A percentile compares a stretch with the other conserved stretches of the same genome.
These are phyloP conservation scores for Symphodus melops DNA, from an alignment of 2,113 vertebrate species.

Conservation along the genomic window DNA sequence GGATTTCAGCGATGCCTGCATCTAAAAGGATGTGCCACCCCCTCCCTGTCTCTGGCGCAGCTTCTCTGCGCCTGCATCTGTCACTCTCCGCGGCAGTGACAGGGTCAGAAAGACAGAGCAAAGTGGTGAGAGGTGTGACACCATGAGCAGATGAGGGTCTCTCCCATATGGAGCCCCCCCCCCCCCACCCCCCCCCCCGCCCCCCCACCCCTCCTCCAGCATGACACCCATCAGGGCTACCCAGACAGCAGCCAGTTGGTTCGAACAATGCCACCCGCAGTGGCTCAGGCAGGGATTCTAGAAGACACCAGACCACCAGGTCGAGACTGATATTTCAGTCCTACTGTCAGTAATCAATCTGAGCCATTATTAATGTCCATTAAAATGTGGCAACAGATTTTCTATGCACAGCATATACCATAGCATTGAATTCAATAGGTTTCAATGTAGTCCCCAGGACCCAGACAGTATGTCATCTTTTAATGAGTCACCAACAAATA, in stretches of 20 bases:
- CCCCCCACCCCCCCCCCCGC: slow-evolving; percentile 36
- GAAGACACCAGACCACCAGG: slow-evolving; percentile 31
- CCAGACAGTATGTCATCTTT: no score
- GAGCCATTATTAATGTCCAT: slow-evolving; percentile 25
- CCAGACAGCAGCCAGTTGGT: slow-evolving; percentile 69
- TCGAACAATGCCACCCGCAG: slow-evolving; percentile 54
- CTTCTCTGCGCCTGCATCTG: slow-evolving; percentile 53
- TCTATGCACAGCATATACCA: background rate
- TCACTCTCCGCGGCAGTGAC: slow-evolving; percentile 62
- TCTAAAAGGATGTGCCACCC: slow-evolving; percentile 64
- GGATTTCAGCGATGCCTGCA: slow-evolving; percentile 60
- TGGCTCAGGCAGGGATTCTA: slow-evolving; percentile 47
- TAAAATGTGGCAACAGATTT: slow-evolving; percentile 32
- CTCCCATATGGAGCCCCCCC: slow-evolving; percentile 53
- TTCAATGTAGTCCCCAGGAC: no score
- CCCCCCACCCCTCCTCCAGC: slow-evolving; percentile 49
- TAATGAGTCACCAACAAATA: no score
- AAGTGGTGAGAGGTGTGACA: slow-evolving; percentile 72
- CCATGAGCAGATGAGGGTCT: slow-evolving; percentile 77
- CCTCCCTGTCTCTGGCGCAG: slow-evolving; percentile 37
- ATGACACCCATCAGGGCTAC: slow-evolving; percentile 65
- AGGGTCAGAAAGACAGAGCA: slow-evolving; percentile 79
- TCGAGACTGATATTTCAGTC: slow-evolving; percentile 44
- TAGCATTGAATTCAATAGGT: no score
- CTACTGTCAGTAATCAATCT: slow-evolving; percentile 47